Evolutionary conservation across 1,140 invertebrate species (phyloP).

Genomic region (Cataglyphis hispanica): DNA sequence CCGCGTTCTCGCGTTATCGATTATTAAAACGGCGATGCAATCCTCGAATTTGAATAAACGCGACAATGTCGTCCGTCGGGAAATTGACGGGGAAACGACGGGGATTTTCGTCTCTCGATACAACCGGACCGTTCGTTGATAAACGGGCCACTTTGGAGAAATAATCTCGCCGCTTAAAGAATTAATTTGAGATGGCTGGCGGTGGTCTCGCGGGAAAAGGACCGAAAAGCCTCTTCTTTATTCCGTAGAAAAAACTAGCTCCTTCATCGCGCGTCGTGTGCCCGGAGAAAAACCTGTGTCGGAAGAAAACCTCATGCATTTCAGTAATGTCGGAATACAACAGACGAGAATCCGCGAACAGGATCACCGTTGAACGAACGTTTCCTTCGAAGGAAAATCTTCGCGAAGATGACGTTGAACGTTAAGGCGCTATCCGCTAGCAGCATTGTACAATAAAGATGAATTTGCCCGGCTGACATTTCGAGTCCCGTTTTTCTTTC

Average conservation of each 20-base stretch:
- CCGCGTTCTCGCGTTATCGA: too few species aligned
- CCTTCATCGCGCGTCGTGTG: slow-evolving; percentile 15
- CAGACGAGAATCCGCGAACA: slow-evolving; percentile 23
- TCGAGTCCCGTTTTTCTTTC: slow-evolving; percentile 50
- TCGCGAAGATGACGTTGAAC: slow-evolving; percentile 44
- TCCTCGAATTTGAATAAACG: slow-evolving; percentile 21
- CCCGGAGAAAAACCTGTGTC: slow-evolving; percentile 36
- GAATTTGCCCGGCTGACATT: slow-evolving; percentile 45
- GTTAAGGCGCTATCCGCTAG: neutral
- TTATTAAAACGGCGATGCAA: neutral
- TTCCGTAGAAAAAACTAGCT: slow-evolving; percentile 1
- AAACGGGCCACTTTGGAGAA: slow-evolving; percentile 61
- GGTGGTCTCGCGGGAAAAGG: slow-evolving; percentile 34
- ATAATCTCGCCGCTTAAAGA: slow-evolving; percentile 58
- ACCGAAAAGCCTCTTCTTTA: slow-evolving; percentile 53
- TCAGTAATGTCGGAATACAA: slow-evolving; percentile 46
- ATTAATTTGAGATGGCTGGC: slow-evolving; percentile 58
- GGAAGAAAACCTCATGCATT: slow-evolving; percentile 36
- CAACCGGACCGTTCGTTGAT: slow-evolving; percentile 26
- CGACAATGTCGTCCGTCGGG: slow-evolving; percentile 19
- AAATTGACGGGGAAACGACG: slow-evolving; percentile 21
- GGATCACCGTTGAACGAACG: slow-evolving; percentile 7
- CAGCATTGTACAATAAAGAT: slow-evolving; percentile 27
- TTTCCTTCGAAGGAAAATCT: slow-evolving; percentile 50
- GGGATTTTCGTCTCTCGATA: slow-evolving; percentile 13